Evolutionary conservation across 2,888 invertebrate genomes (phyloP).

Genomic region (Nebria brevicollis): DNA sequence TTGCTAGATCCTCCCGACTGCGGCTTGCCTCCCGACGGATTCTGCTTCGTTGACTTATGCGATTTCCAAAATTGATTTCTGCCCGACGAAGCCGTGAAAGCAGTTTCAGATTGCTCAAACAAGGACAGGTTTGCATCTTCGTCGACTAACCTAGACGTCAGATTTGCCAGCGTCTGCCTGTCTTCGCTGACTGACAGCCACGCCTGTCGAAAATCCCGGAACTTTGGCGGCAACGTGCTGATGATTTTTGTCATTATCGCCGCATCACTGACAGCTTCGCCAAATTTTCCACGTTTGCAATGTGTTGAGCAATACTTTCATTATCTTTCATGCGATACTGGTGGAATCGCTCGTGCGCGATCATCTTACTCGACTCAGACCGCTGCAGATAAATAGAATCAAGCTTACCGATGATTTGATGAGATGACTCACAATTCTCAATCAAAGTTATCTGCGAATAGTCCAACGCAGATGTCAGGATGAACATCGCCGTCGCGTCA

Average conservation of each 20-base stretch:
- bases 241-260: conserved; percentile 40
- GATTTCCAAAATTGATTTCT: conserved; percentile 6
- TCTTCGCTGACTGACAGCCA: conserved; percentile 41
- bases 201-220: conserved; percentile 27
- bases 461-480: conserved; percentile 23
- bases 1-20: not conserved
- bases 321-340: conserved; percentile 20
- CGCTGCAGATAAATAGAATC: conserved; percentile 26
- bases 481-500: too few relatives aligned
- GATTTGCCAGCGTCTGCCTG: conserved; percentile 47
- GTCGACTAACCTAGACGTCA: conserved; percentile 45
- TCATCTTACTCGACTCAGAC: conserved; percentile 50
- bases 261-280: conserved; percentile 35
- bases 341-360: conserved; percentile 49
- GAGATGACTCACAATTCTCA: conserved; percentile 24
- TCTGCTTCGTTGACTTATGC: not conserved
- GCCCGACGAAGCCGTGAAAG: conserved; percentile 23
- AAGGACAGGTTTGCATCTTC: conserved; percentile 42
- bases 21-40: not conserved
- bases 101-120: conserved; percentile 34
- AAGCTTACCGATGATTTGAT: conserved; percentile 27
- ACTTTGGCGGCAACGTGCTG: conserved; percentile 37
- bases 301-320: conserved; percentile 47
- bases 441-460: conserved; percentile 24
- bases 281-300: conserved; percentile 46